phyloP scores from a whole-genome alignment of 2,888 invertebrate genomes.

The Agonopterix arenella region DNA sequence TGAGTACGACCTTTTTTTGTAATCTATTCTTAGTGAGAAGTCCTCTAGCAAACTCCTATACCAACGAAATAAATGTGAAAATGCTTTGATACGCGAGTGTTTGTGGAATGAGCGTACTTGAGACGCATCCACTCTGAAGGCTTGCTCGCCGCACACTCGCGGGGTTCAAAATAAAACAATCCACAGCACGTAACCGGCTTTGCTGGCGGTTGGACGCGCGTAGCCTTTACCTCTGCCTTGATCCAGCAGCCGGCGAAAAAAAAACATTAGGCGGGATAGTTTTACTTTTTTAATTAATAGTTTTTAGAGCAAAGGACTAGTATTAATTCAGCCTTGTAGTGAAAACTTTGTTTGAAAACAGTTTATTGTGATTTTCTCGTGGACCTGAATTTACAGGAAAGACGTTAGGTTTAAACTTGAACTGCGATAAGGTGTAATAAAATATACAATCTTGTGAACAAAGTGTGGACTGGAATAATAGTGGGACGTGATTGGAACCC shows the following conservation, averaged over 20 bases:
- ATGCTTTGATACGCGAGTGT: constrained; percentile 7
- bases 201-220: constrained; percentile 56
- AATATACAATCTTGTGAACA: neutral
- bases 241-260: constrained; percentile 12
- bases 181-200: constrained; percentile 65
- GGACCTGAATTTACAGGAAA: constrained; percentile 6
- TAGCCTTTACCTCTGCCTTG: constrained; percentile 10
- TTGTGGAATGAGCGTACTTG: neutral
- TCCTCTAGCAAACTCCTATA: too few species aligned
- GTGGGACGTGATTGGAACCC: constrained; percentile 26
- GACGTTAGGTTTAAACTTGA: constrained; percentile 4
- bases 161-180: constrained; percentile 63
- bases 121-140: constrained; percentile 18
- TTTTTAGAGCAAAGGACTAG: constrained; percentile 6
- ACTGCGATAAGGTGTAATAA: neutral
- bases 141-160: constrained; percentile 26
- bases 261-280: constrained; percentile 57
- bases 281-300: constrained; percentile 4
- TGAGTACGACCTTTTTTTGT: constrained; percentile 26
- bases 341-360: constrained; percentile 4
- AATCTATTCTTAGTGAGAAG: constrained; percentile 3
- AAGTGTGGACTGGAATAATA: constrained; percentile 4
- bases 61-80: too few species aligned
- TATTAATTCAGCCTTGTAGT: constrained; percentile 6
- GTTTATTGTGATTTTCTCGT: constrained; percentile 3